A percentile compares a stretch with the other conserved stretches of the same genome.
phyloP scores from a whole-genome alignment of 2,888 invertebrate genomes.

The Rhogogaster chlorosoma region DNA sequence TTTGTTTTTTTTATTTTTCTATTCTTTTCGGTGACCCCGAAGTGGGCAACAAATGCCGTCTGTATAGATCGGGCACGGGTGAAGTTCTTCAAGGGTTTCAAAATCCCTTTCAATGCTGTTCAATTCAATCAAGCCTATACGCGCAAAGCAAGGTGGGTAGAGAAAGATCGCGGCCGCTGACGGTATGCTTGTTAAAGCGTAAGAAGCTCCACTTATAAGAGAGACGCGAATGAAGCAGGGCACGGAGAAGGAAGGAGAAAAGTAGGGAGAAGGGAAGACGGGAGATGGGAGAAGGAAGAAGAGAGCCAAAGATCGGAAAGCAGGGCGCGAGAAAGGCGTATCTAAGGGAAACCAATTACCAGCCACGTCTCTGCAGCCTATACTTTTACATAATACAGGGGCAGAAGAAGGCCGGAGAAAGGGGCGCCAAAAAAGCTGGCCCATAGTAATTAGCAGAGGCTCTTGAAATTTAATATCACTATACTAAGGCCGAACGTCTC shows the following conservation, averaged over 20 bases:
- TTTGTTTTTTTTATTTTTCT: not conserved
- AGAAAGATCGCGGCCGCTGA: constrained; percentile 7
- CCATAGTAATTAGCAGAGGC: constrained; percentile 9
- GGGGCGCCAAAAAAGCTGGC: constrained; percentile 27
- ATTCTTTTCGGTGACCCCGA: not conserved
- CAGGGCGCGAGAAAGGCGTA: constrained; percentile 10
- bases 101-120: constrained; percentile 43
- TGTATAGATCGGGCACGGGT: not conserved
- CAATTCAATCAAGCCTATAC: constrained; percentile 31
- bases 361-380: constrained; percentile 32
- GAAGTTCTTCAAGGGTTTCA: constrained; percentile 37
- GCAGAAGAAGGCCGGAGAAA: not conserved
- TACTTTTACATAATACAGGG: not conserved
- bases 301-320: not conserved
- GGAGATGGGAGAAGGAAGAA: not conserved
- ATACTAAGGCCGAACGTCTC: not conserved
- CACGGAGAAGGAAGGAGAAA: constrained; percentile 6
- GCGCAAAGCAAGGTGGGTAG: not conserved
- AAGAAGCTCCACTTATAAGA: constrained; percentile 38
- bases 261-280: not conserved
- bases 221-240: constrained; percentile 35
- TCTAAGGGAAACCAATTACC: constrained; percentile 41
- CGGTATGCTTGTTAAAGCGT: constrained; percentile 39
- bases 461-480: constrained; percentile 24
- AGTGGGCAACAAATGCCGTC: constrained; percentile 11